Conservation (phyloP, 2,797 vertebrate species). For the Apogon hyalosoma region DNA sequence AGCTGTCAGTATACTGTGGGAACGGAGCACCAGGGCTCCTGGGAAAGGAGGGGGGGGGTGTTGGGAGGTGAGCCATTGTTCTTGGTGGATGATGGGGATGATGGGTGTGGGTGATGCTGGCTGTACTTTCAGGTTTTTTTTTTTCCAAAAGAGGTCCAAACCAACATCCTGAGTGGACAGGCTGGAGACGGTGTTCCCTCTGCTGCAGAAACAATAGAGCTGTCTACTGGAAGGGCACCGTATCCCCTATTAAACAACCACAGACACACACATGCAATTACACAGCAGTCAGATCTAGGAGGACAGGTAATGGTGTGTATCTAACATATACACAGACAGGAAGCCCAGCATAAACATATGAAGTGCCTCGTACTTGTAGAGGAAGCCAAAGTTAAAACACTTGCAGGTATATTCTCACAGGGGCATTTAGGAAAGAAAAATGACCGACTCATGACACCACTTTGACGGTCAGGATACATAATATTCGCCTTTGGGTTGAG, state of each 20-base stretch:
- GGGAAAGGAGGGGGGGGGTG: conserved; percentile 67
- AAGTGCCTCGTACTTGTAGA: neutral
- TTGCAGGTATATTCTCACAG: neutral
- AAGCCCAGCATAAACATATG: conserved; percentile 10
- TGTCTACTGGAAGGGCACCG: conserved; percentile 58
- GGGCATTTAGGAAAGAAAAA: neutral
- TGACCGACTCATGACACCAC: neutral
- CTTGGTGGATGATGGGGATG: conserved; percentile 65
- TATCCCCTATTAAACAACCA: conserved; percentile 46
- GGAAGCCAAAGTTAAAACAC: conserved; percentile 5
- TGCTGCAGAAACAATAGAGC: conserved; percentile 76
- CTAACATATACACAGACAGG: conserved; percentile 3
- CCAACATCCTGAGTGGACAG: conserved; percentile 80
- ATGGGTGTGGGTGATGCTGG: conserved; percentile 66
- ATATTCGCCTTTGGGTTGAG: neutral
- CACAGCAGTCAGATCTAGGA: conserved; percentile 2
- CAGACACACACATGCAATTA: conserved; percentile 21
- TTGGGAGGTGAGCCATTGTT: conserved; percentile 73
- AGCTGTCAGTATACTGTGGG: conserved; percentile 73
- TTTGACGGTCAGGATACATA: neutral
- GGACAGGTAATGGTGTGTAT: conserved; percentile 19
- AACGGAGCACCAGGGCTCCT: conserved; percentile 61
- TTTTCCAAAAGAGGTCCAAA: conserved; percentile 54
- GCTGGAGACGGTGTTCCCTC: conserved; percentile 66
- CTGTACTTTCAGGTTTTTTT: conserved; percentile 33